A percentile compares a stretch with the other conserved stretches of the same genome.
Evolutionary conservation across 2,888 invertebrate genomes (phyloP).

Genomic region (Rutpela maculata): DNA sequence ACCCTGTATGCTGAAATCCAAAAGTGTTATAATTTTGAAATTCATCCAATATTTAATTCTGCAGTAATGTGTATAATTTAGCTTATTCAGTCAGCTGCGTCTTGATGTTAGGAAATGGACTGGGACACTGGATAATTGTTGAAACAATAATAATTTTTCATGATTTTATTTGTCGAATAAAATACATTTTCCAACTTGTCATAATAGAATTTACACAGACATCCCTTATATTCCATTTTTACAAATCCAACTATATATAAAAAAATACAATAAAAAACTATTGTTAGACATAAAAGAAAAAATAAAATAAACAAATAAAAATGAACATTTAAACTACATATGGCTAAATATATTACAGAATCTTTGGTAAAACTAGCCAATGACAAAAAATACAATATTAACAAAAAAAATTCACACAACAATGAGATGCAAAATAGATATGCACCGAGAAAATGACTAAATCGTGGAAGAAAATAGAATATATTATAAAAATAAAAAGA

Average conservation of each 20-base stretch:
- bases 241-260: slow-evolving; percentile 65
- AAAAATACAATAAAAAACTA: slow-evolving; percentile 59
- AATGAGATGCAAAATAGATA: slow-evolving; percentile 61
- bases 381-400: slow-evolving; percentile 64
- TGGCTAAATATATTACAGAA: slow-evolving; percentile 70
- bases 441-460: slow-evolving; percentile 58
- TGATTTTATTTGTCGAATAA: slow-evolving; percentile 70
- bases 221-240: slow-evolving; percentile 70
- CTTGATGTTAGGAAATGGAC: not conserved
- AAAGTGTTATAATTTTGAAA: too few relatives aligned
- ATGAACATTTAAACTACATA: slow-evolving; percentile 53
- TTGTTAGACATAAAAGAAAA: slow-evolving; percentile 59
- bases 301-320: slow-evolving; percentile 58
- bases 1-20: too few relatives aligned
- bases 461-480: slow-evolving; percentile 53
- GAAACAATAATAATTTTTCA: slow-evolving; percentile 19
- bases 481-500: slow-evolving; percentile 57
- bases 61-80: too few relatives aligned
- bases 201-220: slow-evolving; percentile 73
- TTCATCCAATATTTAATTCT: too few relatives aligned
- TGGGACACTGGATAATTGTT: not conserved
- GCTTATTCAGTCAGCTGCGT: too few relatives aligned
- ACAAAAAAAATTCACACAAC: slow-evolving; percentile 65
- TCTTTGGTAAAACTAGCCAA: slow-evolving; percentile 75
- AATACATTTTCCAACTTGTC: slow-evolving; percentile 73